These are phyloP conservation scores for Fukomys damarensis DNA, from an alignment of 2,113 vertebrate genomes.

Conservation along the genomic window DNA sequence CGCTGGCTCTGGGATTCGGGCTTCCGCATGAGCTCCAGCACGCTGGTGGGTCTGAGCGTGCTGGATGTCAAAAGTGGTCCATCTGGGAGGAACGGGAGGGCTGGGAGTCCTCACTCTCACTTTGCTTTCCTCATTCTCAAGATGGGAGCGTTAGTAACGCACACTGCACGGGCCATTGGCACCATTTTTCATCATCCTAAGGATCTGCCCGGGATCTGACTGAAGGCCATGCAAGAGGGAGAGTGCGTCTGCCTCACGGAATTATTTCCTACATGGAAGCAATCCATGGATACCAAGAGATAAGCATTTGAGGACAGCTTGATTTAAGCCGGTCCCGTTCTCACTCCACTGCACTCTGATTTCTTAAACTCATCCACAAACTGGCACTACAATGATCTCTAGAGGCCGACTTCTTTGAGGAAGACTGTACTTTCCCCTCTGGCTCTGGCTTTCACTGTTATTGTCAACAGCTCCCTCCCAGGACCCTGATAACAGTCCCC, in stretches of 20 bases:
- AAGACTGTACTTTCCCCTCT: not conserved
- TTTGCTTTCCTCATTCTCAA: not conserved
- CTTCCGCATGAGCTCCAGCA: not conserved
- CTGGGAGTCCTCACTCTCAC: not conserved
- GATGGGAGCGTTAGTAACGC: not conserved
- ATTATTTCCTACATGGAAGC: not conserved
- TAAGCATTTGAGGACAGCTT: not conserved
- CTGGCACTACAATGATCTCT: not conserved
- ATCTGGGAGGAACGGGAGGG: not conserved
- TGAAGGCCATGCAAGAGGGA: not conserved
- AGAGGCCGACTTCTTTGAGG: not conserved
- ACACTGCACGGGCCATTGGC: not conserved
- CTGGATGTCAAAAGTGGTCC: not conserved
- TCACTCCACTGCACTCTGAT: not conserved
- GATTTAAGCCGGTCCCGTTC: not conserved
- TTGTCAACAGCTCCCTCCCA: too few species aligned
- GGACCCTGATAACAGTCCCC: not conserved
- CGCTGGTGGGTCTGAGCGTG: not conserved
- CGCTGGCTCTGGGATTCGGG: too few species aligned
- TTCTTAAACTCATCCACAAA: not conserved
- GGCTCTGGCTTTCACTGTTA: not conserved
- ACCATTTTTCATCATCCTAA: not conserved
- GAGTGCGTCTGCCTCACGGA: not conserved
- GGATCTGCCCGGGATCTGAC: not conserved
- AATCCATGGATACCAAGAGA: not conserved